Base-by-base conservation (phyloP, 2,888 invertebrate genomes). In the Dorcus parallelipipedus region DNA sequence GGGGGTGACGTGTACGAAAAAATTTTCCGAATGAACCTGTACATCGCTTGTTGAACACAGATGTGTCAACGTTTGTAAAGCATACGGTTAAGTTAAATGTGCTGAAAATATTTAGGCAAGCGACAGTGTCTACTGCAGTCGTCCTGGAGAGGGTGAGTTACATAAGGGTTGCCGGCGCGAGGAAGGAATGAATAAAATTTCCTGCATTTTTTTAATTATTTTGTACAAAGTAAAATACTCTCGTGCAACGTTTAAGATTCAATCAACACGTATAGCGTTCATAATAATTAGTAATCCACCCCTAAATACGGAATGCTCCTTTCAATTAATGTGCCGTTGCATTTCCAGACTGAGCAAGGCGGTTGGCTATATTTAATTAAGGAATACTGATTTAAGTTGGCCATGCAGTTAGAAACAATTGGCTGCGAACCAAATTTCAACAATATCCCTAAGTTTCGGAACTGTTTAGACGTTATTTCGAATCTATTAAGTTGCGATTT, bases 401-500 rank as follows among this genome's bases (percentile, higher is more conserved):
- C 67, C 71, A 67, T 73, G 73, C 72, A 74, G 74, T 72, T 73
- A 73, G 73, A 71, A 75, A 76, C 77, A 77, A 76, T 76, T 76
- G 75, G 76, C 75, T 70, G 70, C 70, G 73, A 71, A 76, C 76
- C 75, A 76, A 76, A 76, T 76, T 74, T 74, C 71, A 73, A 72
- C 74, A 75, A 73, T 72, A 74, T 73, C 71, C 69, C 63, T 72
- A 69, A 75, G 72, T 75, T 76, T 72, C 70, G 67, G 60, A 66
- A 63, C 64, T 63, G 63, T 58, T 64, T 59, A 71, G 71, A 69
- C 71, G 69, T 73, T 73, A 75, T 73, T 74, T 73, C 74, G 74
- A 73, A 75, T 76, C 74, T 77, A 76, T 76, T 77, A 77, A 75
- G 71, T 68, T 66, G 64, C 69, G 71, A 76, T 76, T 76, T 76